These are phyloP conservation scores for Bombylius major DNA, from an alignment of 2,888 invertebrate species.

Conservation along the genomic window DNA sequence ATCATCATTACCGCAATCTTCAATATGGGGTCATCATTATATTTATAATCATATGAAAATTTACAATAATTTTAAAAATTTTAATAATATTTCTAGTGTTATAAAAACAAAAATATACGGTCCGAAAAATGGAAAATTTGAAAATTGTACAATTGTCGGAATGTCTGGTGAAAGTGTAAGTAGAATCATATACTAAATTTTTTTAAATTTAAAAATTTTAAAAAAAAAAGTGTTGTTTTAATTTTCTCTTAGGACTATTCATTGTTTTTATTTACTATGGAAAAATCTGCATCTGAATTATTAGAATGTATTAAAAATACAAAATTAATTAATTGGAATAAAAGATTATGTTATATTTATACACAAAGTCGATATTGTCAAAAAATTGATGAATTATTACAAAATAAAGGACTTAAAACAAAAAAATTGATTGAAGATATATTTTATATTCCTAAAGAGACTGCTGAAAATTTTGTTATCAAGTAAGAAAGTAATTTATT, in stretches of 20 bases:
- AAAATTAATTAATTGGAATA: slow-evolving; percentile 9
- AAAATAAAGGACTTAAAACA: slow-evolving; percentile 1
- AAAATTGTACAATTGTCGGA: slow-evolving; percentile 11
- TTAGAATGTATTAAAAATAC: slow-evolving; percentile 10
- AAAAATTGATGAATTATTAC: slow-evolving; percentile 6
- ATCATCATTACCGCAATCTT: no score
- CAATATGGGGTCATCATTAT: no score
- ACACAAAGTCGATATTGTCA: slow-evolving; percentile 6
- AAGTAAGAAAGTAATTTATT: background rate
- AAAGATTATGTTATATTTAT: slow-evolving; percentile 7
- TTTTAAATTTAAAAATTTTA: background rate
- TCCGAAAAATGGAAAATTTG: slow-evolving; percentile 5
- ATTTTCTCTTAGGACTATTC: slow-evolving; percentile 8
- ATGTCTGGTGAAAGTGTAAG: slow-evolving; percentile 7
- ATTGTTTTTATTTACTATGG: slow-evolving; percentile 8
- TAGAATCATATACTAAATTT: background rate
- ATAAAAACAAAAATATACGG: slow-evolving; percentile 2
- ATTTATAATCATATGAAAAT: no score
- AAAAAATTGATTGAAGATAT: no score
- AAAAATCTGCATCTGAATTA: slow-evolving; percentile 10
- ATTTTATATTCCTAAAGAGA: no score
- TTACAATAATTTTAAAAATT: no score
- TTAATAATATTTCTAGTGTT: background rate
- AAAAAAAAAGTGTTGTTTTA: no score
- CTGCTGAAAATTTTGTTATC: no score